Evolutionary conservation across 1,140 invertebrate species (phyloP), one percentile per base, ranked within the genome.

Genomic region (Rhysida immarginata): DNA sequence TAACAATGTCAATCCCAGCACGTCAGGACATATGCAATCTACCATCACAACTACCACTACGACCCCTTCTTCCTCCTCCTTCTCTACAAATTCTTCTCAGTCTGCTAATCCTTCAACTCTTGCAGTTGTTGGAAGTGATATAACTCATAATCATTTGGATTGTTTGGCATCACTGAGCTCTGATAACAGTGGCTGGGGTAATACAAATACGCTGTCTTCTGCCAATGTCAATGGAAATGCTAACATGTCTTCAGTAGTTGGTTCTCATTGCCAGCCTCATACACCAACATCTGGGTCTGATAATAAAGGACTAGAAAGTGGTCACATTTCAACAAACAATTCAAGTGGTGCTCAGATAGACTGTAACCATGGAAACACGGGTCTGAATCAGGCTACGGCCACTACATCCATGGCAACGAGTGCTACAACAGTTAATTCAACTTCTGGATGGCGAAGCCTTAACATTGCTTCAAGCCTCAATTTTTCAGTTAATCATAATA

Each of bases 111-210:
- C 44, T 8, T 42, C 35, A 46, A 5, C n/a, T 2, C 2, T 2
- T 16, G 53, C 24, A 5, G 25, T 18, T 5, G 53, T 82, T 78
- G 80, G 79, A 77, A 18, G 16, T 46, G 44, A 46, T 46, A 23
- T 20, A 13, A 46, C 44, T 46, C 44, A 46, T 46, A 46, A 46
- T 46, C 44, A 46, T 20, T 5, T 20, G 18, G 44, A 46, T 20
- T 46, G 44, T 23, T 11, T 5, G 5, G 44, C 21, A 13, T 23
- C 44, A 16, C n/a, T n/a, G n/a, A 20, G 44, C 5, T 46, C 44
- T 13, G 44, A 46, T 3, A 23, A 23, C 3, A 23, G 5, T 16
- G 44, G 16, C 20, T 46, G 44, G 44, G 44, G 44, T 20, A 46
- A 16, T 46, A 5, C 44, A 23, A 20, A 5, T 23, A 46, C 5